Base-by-base conservation (phyloP, 2,888 invertebrate genomes). In the Microplitis deprimator region DNA sequence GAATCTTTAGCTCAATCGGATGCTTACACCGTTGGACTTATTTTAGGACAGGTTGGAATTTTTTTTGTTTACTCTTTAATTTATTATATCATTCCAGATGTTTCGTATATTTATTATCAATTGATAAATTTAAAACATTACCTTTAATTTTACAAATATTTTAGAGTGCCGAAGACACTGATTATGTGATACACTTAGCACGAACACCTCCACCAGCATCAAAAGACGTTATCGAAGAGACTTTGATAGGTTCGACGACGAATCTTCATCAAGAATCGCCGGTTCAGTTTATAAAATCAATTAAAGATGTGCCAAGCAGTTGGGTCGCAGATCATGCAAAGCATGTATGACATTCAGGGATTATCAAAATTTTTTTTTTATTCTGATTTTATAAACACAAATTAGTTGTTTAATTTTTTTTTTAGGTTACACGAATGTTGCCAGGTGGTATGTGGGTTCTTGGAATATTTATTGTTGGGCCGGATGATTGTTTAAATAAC, bases 401-500 rank as follows among this genome's bases (percentile, higher is more conserved):
- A 41, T 6, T 41, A n/a, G 6, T 38, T 71, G 16, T 70, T 41
- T n/a, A 68, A 29, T 17, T 2, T 29, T 72, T 16, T 74, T 78
- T 62, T 39, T 40, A 74, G 93, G 92, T 96, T 1, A 94, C 95
- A 1, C 93, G 96, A 89, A 97, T 97, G 97, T 91, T 97, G 79
- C 96, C 97, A 50, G 98, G 97, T 64, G 97, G 97, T 68, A 93
- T 97, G 92, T 94, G 94, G 90, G 94, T 97, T 69, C 91, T 96
- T 87, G 97, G 95, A 81, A 91, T 97, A 83, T 97, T 96, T 89
- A 91, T 96, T 41, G 93, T 94, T 73, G 94, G 94, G 17, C 92
- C 93, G 79, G 93, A 92, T 80, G 93, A 94, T 83, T 90, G 93
- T 74, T 92, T 95, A 83, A 92, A 91, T 78, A 91, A 93, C 75